Base-by-base conservation (phyloP, 2,113 vertebrate species). In the Mastomys natalensis region DNA sequence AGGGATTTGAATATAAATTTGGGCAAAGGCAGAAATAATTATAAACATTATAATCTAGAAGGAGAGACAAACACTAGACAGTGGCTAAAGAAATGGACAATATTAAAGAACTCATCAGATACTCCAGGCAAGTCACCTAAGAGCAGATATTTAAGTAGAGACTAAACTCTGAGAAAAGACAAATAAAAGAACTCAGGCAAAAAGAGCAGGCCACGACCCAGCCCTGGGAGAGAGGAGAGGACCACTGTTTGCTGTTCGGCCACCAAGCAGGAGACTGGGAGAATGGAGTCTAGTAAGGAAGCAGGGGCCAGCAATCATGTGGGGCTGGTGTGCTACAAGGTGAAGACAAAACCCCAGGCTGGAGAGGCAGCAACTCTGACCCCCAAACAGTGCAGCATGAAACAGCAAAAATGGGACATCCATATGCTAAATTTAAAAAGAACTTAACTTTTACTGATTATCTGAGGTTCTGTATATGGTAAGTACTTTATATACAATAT, bases 21-120 rank as follows among this genome's bases (percentile, higher is more conserved):
- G 43, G 40, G n/a, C 37, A 72, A 85, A 94, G 74, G 93, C 37
- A 95, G 87, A 93, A 89, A 96, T 77, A 93, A 87, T 82, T 37
- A 48, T 15, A 10, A 91, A 87, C 45, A 68, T 55, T 62, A 87
- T 31, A 93, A 80, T 87, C 92, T 95, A 87, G n/a, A 78, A 40
- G 0, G 21, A 97, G 37, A 76, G 40, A 74, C 45, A 40, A 62
- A 88, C 19, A 53, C 9, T 85, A 81, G 62, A 73, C 0, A 80
- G 70, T 15, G 84, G 51, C 37, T 81, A 74, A 94, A 89, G 3
- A 88, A 85, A 87, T 66, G 76, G 15, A 0, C 51, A 87, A 60
- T 15, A 88, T 60, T 93, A 43, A 96, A 88, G 45, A 86, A 73
- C 24, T 55, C 40, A 16, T 70, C 60, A 73, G 66, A 26, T 45